Evolutionary conservation across 2,113 vertebrate genomes (phyloP).

Genomic region (Vombatus ursinus): DNA sequence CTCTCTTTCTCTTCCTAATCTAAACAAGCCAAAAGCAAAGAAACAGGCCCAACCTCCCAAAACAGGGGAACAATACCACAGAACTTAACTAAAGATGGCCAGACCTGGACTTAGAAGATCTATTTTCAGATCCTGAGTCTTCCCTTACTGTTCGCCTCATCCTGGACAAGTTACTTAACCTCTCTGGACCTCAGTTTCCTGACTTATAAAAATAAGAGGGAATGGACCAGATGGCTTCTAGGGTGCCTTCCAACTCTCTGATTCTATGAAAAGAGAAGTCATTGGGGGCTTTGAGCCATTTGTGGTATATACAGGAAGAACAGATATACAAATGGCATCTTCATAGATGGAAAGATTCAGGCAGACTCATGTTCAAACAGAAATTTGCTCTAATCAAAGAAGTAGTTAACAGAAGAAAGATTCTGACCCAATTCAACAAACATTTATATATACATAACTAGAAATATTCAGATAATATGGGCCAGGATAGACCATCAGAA

Average conservation of each 20-base stretch:
- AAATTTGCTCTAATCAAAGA: background rate
- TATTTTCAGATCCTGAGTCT: background rate
- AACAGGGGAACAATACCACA: background rate
- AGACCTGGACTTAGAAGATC: background rate
- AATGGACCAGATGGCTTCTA: background rate
- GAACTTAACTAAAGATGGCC: background rate
- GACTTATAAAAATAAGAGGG: background rate
- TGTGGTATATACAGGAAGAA: background rate
- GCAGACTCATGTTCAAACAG: background rate
- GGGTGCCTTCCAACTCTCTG: background rate
- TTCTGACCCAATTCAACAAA: background rate
- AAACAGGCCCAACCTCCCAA: background rate
- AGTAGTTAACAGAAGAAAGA: background rate
- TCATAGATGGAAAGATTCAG: background rate
- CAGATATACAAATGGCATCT: background rate
- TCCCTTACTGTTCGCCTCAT: background rate
- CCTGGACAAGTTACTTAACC: background rate
- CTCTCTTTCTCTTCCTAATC: background rate
- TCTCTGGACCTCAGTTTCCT: background rate
- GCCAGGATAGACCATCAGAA: background rate
- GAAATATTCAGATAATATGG: background rate
- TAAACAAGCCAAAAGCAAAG: conserved; percentile 18
- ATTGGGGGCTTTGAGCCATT: background rate
- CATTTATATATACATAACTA: background rate
- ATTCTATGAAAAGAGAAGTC: background rate